A percentile compares a stretch with the other conserved stretches of the same genome.
Evolutionary conservation across 2,113 vertebrate genomes (phyloP).

Genomic region (Rhinoderma darwinii): DNA sequence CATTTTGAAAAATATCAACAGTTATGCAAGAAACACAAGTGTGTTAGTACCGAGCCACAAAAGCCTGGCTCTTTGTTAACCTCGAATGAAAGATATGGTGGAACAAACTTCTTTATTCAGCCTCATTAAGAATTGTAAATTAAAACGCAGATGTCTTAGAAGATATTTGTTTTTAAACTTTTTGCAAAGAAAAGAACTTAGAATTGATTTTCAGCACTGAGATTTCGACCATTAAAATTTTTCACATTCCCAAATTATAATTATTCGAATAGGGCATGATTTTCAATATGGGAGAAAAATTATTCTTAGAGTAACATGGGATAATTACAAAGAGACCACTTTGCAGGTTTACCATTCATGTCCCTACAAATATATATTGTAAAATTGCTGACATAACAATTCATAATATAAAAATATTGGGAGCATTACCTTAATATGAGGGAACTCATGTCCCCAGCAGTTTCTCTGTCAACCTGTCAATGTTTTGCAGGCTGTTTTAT

Average conservation of each 20-base stretch:
- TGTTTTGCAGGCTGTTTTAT: no score
- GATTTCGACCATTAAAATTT: not conserved
- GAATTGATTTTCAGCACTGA: not conserved
- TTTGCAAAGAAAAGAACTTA: not conserved
- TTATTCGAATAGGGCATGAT: not conserved
- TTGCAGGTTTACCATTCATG: no score
- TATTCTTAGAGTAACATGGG: no score
- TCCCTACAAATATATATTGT: no score
- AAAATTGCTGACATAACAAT: no score
- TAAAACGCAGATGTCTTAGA: conserved; percentile 46
- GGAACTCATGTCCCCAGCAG: no score
- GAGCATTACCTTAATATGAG: no score
- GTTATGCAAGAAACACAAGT: conserved; percentile 47
- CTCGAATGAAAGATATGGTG: conserved; percentile 52
- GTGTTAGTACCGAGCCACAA: conserved; percentile 39
- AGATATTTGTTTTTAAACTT: conserved; percentile 7
- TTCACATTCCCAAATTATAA: not conserved
- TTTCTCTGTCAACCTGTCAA: no score
- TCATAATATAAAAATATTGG: no score
- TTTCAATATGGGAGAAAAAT: no score
- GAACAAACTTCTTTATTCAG: conserved; percentile 55
- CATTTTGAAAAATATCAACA: conserved; percentile 55
- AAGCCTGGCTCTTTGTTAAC: conserved; percentile 37
- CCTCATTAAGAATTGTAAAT: conserved; percentile 41
- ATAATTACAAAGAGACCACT: no score